phyloP scores from a whole-genome alignment of 2,888 invertebrate species.

The Lycia hirtaria region DNA sequence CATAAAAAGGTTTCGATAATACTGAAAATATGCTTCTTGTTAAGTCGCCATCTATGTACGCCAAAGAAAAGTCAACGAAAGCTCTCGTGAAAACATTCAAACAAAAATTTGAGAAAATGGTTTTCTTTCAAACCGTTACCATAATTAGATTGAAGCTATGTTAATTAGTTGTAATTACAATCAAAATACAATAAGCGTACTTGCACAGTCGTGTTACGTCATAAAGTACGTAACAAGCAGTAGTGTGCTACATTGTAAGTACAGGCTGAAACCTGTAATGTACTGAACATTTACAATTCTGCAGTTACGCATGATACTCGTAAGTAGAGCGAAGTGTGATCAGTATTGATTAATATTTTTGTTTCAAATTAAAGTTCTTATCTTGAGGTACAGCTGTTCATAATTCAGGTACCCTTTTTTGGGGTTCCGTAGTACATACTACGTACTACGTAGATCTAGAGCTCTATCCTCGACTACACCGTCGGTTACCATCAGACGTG shows the following conservation, averaged over 20 bases:
- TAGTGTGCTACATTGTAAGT: background rate
- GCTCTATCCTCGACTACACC: too few species aligned
- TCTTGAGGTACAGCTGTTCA: too few species aligned
- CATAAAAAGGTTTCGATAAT: too few species aligned
- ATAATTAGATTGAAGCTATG: slow-evolving; percentile 11
- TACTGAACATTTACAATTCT: slow-evolving; percentile 17
- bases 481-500: too few species aligned
- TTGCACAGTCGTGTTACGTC: slow-evolving; percentile 11
- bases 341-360: too few species aligned
- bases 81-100: background rate
- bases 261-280: background rate
- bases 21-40: too few species aligned
- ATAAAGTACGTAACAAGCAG: slow-evolving; percentile 9
- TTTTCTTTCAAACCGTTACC: slow-evolving; percentile 6
- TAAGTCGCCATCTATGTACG: too few species aligned
- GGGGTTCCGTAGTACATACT: too few species aligned
- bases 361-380: too few species aligned
- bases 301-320: slow-evolving; percentile 3
- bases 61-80: background rate
- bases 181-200: slow-evolving; percentile 17
- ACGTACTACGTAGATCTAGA: too few species aligned
- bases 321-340: slow-evolving; percentile 10
- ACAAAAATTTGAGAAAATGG: background rate
- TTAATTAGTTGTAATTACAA: slow-evolving; percentile 14
- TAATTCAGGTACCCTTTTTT: too few species aligned